These are phyloP conservation scores for Callyntrura sp. DNA, from an alignment of 2,888 invertebrate species.

Conservation along the genomic window DNA sequence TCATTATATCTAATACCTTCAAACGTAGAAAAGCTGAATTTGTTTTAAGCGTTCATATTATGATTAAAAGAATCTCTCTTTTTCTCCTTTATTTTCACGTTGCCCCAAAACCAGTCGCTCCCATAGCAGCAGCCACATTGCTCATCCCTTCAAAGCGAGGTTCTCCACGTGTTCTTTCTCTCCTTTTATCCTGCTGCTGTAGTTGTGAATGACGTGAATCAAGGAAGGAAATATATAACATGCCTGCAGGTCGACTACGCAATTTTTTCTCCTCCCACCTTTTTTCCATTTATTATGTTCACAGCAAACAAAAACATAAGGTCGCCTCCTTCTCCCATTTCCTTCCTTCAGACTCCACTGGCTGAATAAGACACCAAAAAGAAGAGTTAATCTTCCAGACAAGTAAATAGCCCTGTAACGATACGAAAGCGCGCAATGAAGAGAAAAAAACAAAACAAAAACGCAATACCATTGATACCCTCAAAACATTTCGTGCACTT, in stretches of 20 bases:
- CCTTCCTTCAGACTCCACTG: too few relatives aligned
- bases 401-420: neutral
- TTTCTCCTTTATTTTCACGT: too few relatives aligned
- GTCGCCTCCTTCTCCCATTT: too few relatives aligned
- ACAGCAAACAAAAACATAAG: too few relatives aligned
- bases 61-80: neutral
- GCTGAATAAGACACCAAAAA: too few relatives aligned
- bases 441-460: neutral
- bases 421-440: neutral
- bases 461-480: neutral
- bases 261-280: neutral
- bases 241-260: constrained; percentile 8
- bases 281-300: too few relatives aligned
- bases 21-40: too few relatives aligned
- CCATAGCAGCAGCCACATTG: too few relatives aligned
- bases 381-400: neutral
- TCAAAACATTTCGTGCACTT: neutral
- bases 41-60: too few relatives aligned
- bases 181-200: neutral
- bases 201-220: constrained; percentile 24
- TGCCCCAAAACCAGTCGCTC: too few relatives aligned
- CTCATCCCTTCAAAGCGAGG: neutral
- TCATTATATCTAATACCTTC: too few relatives aligned
- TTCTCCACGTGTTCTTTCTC: neutral
- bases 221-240: neutral